Conservation (phyloP, 2,888 invertebrate species). For the Cremastinae sp. region DNA sequence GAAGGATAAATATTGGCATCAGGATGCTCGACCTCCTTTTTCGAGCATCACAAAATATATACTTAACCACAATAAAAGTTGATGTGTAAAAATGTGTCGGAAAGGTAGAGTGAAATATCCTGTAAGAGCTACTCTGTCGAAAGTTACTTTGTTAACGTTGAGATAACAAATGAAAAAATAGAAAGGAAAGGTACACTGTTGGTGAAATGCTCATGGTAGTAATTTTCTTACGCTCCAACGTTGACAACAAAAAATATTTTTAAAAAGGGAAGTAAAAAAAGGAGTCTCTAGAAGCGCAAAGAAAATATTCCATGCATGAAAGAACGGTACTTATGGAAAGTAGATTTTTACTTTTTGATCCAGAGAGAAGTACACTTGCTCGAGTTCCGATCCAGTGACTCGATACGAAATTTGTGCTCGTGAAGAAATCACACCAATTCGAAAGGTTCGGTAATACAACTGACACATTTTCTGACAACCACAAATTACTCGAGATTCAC, state of each 20-base stretch:
- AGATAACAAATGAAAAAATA: background rate
- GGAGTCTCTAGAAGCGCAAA: background rate
- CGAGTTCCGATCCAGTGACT: slow-evolving; percentile 16
- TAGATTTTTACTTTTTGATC: slow-evolving; percentile 7
- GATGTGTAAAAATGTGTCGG: slow-evolving; percentile 2
- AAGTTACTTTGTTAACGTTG: background rate
- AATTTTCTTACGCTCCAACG: slow-evolving; percentile 15
- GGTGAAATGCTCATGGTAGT: slow-evolving; percentile 17
- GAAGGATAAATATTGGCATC: slow-evolving; percentile 46
- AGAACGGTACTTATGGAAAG: slow-evolving; percentile 5
- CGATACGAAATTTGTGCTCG: slow-evolving; percentile 8
- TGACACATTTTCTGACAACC: background rate
- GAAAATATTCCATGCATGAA: background rate
- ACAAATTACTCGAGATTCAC: background rate
- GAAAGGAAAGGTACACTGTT: slow-evolving; percentile 11
- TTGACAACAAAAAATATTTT: background rate
- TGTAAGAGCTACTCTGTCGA: background rate
- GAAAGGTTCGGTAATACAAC: background rate
- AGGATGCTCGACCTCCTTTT: slow-evolving; percentile 49
- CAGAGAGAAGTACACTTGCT: background rate
- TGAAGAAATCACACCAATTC: background rate
- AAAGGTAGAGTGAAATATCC: slow-evolving; percentile 21
- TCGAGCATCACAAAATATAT: background rate
- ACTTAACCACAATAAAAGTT: no score
- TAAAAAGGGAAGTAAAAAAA: background rate